phyloP scores from a whole-genome alignment of 2,888 invertebrate genomes.

The Rotaria magnacalcarata region DNA sequence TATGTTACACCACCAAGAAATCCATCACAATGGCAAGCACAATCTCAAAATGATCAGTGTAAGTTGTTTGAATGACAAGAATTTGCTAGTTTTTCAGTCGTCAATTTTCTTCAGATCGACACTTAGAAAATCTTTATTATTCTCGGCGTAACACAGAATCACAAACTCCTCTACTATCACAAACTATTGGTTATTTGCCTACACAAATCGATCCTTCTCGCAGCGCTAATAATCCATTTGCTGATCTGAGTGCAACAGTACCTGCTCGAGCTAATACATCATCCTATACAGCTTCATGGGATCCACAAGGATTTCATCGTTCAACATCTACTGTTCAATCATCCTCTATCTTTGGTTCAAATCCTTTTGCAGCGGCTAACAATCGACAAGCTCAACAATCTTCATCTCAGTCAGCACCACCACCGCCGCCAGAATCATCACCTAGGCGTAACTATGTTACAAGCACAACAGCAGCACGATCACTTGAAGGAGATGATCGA shows the following conservation, averaged over 20 bases:
- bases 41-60: not conserved
- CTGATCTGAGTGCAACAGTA: not conserved
- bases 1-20: not conserved
- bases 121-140: not conserved
- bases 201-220: not conserved
- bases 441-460: constrained; percentile 50
- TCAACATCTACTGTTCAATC: too few relatives aligned
- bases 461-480: constrained; percentile 37
- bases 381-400: not conserved
- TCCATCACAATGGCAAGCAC: not conserved
- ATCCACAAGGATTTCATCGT: not conserved
- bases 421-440: constrained; percentile 46
- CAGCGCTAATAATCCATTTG: not conserved
- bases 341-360: constrained; percentile 6
- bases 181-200: not conserved
- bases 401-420: not conserved
- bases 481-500: constrained; percentile 5
- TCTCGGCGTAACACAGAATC: not conserved
- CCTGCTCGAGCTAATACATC: not conserved
- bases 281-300: not conserved
- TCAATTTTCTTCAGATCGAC: not conserved
- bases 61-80: not conserved
- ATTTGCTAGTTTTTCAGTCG: not conserved
- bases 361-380: not conserved
- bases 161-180: not conserved